Percentiles rank a stretch among this genome's conserved stretches.
phyloP scores from a whole-genome alignment of 2,888 invertebrate genomes.

The Paralinhomoeus sp. region DNA sequence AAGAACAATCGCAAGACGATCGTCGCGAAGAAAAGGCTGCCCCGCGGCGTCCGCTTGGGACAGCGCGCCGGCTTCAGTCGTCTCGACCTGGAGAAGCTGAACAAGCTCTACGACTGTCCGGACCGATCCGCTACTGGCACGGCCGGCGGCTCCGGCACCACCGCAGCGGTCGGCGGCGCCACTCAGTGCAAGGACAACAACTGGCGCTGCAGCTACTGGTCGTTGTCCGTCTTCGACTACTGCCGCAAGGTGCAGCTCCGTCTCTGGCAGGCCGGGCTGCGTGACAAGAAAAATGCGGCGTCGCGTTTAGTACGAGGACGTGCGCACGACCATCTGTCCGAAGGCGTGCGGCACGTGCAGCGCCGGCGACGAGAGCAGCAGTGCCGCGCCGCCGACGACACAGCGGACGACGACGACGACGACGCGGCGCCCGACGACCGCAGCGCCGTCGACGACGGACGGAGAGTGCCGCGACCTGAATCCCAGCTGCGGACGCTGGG shows the following conservation, averaged over 20 bases:
- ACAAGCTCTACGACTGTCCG: conserved; percentile 28
- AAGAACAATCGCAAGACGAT: conserved; percentile 22
- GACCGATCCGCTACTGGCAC: too few relatives aligned
- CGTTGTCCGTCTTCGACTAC: conserved; percentile 14
- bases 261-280: too few relatives aligned
- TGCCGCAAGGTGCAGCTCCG: conserved; percentile 11
- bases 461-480: background rate
- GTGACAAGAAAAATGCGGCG: too few relatives aligned
- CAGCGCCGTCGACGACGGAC: background rate
- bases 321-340: background rate
- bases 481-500: conserved; percentile 1
- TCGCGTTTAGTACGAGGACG: background rate
- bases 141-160: background rate
- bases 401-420: background rate
- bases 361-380: background rate
- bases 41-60: conserved; percentile 25
- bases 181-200: conserved; percentile 16
- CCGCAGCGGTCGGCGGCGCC: background rate
- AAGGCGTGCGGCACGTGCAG: conserved; percentile 1
- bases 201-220: conserved; percentile 21
- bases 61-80: conserved; percentile 27
- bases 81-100: conserved; percentile 27
- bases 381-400: background rate
- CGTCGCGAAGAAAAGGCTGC: conserved; percentile 18
- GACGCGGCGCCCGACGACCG: background rate